Conservation (phyloP, 1,140 invertebrate genomes). For the Sminthurides bifidus region DNA sequence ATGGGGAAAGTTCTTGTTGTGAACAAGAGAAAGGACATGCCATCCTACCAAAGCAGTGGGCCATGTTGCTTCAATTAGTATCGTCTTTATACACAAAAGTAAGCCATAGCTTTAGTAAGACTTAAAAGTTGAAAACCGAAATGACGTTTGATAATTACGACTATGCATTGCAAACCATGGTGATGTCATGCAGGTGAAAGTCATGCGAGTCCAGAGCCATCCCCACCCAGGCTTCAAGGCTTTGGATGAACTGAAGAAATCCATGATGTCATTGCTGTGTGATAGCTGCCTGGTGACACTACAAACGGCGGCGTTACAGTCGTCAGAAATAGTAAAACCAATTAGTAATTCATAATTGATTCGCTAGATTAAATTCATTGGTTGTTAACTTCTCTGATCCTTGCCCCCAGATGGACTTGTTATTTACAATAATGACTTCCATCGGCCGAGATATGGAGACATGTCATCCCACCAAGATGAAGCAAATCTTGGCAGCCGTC, state of each 20-base stretch:
- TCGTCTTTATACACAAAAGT: conserved; percentile 44
- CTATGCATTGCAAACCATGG: background rate
- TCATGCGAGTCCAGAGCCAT: conserved; percentile 48
- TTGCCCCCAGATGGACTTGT: conserved; percentile 56
- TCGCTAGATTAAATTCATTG: background rate
- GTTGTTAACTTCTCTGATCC: background rate
- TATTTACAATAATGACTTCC: conserved; percentile 74
- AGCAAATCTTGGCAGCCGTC: conserved; percentile 60
- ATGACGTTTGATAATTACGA: conserved; percentile 5
- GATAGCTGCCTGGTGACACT: conserved; percentile 75
- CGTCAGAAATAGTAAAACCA: conserved; percentile 55
- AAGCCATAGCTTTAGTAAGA: no score
- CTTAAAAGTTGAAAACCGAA: background rate
- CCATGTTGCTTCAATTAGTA: conserved; percentile 37
- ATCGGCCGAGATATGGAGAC: conserved; percentile 70
- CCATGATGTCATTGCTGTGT: conserved; percentile 63
- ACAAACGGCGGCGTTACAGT: conserved; percentile 57
- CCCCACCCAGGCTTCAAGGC: conserved; percentile 55
- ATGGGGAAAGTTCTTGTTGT: conserved; percentile 1
- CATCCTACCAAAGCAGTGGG: no score
- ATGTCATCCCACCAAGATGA: conserved; percentile 63
- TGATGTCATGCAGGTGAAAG: no score
- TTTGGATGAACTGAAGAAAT: conserved; percentile 51
- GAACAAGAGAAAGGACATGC: no score
- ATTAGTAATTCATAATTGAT: background rate